Evolutionary conservation across 2,797 vertebrate genomes (phyloP).

Genomic region (Poeciliopsis paucimaculata): DNA sequence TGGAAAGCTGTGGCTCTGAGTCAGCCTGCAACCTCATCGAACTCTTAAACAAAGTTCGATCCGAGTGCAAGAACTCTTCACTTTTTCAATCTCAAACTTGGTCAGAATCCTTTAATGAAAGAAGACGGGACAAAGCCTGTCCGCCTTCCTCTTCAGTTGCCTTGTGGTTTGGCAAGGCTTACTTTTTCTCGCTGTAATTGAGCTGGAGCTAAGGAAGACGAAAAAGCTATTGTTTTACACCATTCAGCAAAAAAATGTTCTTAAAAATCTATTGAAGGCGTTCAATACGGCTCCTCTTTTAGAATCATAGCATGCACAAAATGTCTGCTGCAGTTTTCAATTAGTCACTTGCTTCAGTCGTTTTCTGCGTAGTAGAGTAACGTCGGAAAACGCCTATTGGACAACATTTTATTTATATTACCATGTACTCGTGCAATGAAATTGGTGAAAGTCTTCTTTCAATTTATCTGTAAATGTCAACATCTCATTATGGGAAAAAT

Average conservation of each 20-base stretch:
- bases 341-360: constrained; percentile 16
- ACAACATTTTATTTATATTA: constrained; percentile 38
- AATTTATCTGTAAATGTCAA: constrained; percentile 73
- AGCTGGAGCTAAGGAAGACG: background rate
- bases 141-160: constrained; percentile 4
- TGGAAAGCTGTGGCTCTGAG: constrained; percentile 12
- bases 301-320: background rate
- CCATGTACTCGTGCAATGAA: constrained; percentile 24
- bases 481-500: constrained; percentile 69
- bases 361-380: constrained; percentile 13
- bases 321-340: constrained; percentile 32
- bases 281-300: background rate
- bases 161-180: constrained; percentile 26
- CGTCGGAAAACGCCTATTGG: constrained; percentile 5
- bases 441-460: constrained; percentile 51
- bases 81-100: constrained; percentile 11
- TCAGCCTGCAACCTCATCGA: background rate
- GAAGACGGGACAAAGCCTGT: constrained; percentile 13
- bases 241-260: background rate
- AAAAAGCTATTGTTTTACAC: background rate
- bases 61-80: constrained; percentile 25
- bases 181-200: constrained; percentile 19
- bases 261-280: constrained; percentile 5
- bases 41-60: constrained; percentile 8
- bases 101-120: constrained; percentile 34